Evolutionary conservation across 53 echinoderm and acorn worm genomes (phyloP).

Genomic region (Henricia sp.): DNA sequence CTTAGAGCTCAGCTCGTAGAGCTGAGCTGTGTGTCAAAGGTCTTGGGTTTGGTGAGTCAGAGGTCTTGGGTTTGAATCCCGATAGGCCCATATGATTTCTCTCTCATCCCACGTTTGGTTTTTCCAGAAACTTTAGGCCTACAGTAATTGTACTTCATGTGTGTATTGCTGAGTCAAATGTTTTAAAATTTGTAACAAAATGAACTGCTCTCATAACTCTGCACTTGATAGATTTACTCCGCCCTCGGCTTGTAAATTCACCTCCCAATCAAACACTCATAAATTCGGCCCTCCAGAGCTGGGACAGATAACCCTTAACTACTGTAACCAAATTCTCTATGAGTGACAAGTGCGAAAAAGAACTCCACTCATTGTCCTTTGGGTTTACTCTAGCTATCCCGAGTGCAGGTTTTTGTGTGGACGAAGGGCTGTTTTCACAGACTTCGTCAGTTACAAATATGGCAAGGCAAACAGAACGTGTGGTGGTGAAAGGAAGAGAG

Average conservation of each 20-base stretch:
- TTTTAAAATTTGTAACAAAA: neutral
- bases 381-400: conserved; percentile 17
- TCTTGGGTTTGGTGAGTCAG: too few relatives aligned
- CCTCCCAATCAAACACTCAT: conserved; percentile 24
- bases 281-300: conserved; percentile 25
- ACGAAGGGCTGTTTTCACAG: conserved; percentile 6
- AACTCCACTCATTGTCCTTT: conserved; percentile 5
- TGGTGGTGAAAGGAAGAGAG: conserved; percentile 15
- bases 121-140: neutral
- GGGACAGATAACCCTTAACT: conserved; percentile 20
- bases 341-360: conserved; percentile 29
- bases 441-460: conserved; percentile 20
- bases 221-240: neutral
- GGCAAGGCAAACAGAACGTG: conserved; percentile 51
- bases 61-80: too few relatives aligned
- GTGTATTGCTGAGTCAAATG: too few relatives aligned
- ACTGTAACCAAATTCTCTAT: conserved; percentile 28
- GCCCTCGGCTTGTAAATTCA: conserved; percentile 5
- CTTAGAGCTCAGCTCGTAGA: too few relatives aligned
- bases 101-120: too few relatives aligned
- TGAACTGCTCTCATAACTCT: too few relatives aligned
- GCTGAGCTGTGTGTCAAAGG: too few relatives aligned
- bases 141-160: neutral
- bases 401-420: neutral
- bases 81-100: too few relatives aligned